A percentile compares a stretch with the other conserved stretches of the same genome.
Conservation (phyloP, 92 coral and sea anemone genomes). For the Metridium senile region DNA sequence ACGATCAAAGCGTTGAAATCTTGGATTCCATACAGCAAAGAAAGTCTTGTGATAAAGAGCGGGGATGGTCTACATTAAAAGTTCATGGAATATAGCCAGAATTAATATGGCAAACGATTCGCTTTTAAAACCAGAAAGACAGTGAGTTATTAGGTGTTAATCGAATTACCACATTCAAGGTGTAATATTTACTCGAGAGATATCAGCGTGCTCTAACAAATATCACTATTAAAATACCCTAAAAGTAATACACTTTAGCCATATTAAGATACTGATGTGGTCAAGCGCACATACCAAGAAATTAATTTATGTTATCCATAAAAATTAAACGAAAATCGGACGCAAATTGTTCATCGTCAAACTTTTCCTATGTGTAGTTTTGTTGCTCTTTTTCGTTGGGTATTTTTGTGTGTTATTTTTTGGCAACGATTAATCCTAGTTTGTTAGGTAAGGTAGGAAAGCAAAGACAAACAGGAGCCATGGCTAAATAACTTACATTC, state of each 20-base stretch:
- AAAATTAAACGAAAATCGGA: too few species aligned
- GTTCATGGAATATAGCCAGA: neutral
- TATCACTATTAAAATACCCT: neutral
- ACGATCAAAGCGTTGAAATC: neutral
- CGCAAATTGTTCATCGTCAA: too few species aligned
- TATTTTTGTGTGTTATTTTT: neutral
- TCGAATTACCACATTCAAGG: conserved; percentile 28
- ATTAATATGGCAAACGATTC: neutral
- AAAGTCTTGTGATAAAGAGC: conserved; percentile 29
- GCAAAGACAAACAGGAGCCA: conserved; percentile 6
- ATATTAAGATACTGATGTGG: too few species aligned
- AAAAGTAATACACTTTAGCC: neutral
- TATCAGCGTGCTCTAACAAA: neutral
- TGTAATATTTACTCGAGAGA: conserved; percentile 11
- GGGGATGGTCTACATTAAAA: conserved; percentile 11
- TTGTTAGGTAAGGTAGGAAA: too few species aligned
- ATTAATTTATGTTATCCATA: too few species aligned
- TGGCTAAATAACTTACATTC: neutral
- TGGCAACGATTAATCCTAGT: neutral
- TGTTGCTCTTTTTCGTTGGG: neutral
- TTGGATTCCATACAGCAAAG: neutral
- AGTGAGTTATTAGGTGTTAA: conserved; percentile 40
- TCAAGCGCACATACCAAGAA: too few species aligned
- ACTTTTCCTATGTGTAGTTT: too few species aligned
- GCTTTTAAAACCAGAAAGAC: conserved; percentile 4